phyloP scores from a whole-genome alignment of 2,888 invertebrate genomes.

The Drosophila aldrichi region DNA sequence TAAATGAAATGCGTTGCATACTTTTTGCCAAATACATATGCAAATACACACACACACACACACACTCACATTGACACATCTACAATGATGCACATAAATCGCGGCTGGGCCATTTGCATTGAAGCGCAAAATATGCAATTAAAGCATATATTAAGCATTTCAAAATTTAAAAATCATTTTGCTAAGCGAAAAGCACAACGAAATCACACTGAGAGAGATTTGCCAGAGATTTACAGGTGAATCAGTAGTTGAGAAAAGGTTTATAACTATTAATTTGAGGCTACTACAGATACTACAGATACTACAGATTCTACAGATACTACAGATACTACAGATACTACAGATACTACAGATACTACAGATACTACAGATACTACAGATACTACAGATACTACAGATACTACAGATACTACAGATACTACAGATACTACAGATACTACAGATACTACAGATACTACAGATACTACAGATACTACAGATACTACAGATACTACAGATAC shows the following conservation, averaged over 20 bases:
- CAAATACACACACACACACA: neutral
- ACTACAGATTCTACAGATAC: too few species aligned
- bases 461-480: too few species aligned
- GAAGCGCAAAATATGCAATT: slow-evolving; percentile 70
- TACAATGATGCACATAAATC: slow-evolving; percentile 38
- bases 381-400: too few species aligned
- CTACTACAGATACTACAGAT: too few species aligned
- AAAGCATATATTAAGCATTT: slow-evolving; percentile 71
- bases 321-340: too few species aligned
- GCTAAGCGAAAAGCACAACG: slow-evolving; percentile 4
- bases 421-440: too few species aligned
- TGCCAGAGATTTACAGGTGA: neutral
- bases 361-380: too few species aligned
- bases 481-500: too few species aligned
- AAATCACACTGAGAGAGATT: slow-evolving; percentile 24
- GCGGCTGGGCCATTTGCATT: slow-evolving; percentile 42
- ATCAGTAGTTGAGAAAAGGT: neutral
- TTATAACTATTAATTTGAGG: too few species aligned
- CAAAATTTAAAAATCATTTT: slow-evolving; percentile 52
- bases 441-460: too few species aligned
- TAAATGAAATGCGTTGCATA: slow-evolving; percentile 77
- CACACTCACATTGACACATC: neutral
- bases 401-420: too few species aligned
- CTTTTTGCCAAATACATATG: slow-evolving; percentile 33
- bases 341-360: too few species aligned